Base-by-base conservation (phyloP, 2,113 vertebrate species). In the Phoxinus phoxinus region DNA sequence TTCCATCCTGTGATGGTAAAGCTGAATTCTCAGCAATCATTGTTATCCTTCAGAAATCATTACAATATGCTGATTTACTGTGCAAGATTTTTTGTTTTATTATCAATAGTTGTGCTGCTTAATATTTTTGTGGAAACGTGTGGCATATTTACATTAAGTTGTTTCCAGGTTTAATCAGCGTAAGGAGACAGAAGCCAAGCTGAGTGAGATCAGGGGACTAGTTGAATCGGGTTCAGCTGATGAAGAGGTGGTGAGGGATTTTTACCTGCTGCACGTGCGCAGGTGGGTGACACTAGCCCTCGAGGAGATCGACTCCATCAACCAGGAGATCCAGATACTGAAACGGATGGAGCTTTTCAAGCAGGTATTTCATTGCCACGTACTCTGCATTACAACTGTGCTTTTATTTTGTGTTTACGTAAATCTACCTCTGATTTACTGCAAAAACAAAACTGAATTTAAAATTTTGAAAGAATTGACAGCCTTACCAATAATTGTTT, bases 251-350 rank as follows among this genome's bases (percentile, higher is more conserved):
- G 89, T 94, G 53, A 92, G 98, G 81, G 96, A 97, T 4, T 99
- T 96, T 80, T 95, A 98, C 89, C 89, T 96, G 2, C 94, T 99
- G 2, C 95, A 95, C 21, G 89, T 97, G 67, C 94, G 89, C 84
- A 93, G 93, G 7, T 99, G 98, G 98, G 89, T 98, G 51, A 63
- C 73, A 21, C 88, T 94, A 53, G 94, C 96, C 86, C 91, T 99
- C 80, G 98, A 99, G 88, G 98, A 99, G 86, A 91, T 96, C 0
- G 96, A 98, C 73, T 97, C 96, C 86, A 97, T 99, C 2, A 96
- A 97, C 89, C 97, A 97, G 90, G 98, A 99, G 89, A 85, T 95
- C 17, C 92, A 94, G 86, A 96, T 99, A 84, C 92, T 99, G 73
- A 94, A 85, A 89, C 94, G 87, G 58, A 96, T 95, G 92, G 96